Conservation (phyloP, 2,113 vertebrate genomes). For the Scalopus aquaticus region DNA sequence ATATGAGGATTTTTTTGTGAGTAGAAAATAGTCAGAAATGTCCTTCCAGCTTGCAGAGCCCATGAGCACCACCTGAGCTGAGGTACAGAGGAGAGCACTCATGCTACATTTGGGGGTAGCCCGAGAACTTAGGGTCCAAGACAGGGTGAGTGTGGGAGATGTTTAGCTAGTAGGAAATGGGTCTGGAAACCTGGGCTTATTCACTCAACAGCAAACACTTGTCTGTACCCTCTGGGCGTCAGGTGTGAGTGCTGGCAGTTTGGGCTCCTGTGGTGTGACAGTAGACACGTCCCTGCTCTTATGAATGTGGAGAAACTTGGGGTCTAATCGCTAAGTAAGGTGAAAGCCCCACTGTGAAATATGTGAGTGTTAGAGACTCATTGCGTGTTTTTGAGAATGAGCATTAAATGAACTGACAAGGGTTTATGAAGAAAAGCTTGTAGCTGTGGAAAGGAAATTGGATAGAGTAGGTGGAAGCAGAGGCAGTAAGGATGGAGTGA, state of each 20-base stretch:
- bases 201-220: neutral
- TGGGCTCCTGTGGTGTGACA: neutral
- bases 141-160: neutral
- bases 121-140: neutral
- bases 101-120: fast-evolving
- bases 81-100: neutral
- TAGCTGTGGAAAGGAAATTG: neutral
- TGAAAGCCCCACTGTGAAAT: too few relatives aligned
- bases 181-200: neutral
- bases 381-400: neutral
- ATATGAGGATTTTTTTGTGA: neutral
- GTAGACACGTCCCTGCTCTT: neutral
- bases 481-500: neutral
- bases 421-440: neutral
- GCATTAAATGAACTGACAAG: neutral
- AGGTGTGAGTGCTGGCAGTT: neutral
- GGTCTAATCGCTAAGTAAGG: neutral
- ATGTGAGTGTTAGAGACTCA: neutral
- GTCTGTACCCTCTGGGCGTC: neutral
- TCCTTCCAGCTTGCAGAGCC: neutral
- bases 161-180: neutral
- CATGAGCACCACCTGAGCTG: too few relatives aligned
- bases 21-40: neutral
- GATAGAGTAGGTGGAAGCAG: neutral
- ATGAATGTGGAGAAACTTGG: neutral